Conservation (phyloP, 1,140 invertebrate genomes). For the Drosophila albomicans region DNA sequence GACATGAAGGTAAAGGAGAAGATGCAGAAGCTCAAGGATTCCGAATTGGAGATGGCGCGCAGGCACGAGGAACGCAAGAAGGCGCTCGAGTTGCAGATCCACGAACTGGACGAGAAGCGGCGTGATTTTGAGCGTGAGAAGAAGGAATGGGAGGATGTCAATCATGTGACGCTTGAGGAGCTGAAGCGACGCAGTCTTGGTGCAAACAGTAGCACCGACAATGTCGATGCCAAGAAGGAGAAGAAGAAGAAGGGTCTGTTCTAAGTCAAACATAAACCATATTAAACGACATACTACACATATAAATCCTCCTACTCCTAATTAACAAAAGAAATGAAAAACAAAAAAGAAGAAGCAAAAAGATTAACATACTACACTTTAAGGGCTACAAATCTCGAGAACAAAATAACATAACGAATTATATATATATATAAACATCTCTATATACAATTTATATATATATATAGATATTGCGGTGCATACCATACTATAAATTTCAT, state of each 20-base stretch:
- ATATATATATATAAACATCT: slow-evolving; percentile 28
- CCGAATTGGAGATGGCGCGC: slow-evolving; percentile 92
- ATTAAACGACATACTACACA: slow-evolving; percentile 14
- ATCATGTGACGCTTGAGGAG: slow-evolving; percentile 94
- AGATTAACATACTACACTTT: slow-evolving; percentile 39
- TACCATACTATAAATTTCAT: slow-evolving; percentile 49
- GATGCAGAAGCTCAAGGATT: slow-evolving; percentile 96
- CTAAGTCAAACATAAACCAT: slow-evolving; percentile 61
- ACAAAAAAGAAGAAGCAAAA: slow-evolving; percentile 19
- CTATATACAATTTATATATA: slow-evolving; percentile 36
- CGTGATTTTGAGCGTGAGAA: slow-evolving; percentile 95
- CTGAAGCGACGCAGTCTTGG: slow-evolving; percentile 93
- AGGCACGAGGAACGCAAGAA: slow-evolving; percentile 87
- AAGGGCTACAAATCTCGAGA: slow-evolving; percentile 75
- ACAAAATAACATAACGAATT: slow-evolving; percentile 70
- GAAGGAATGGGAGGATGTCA: slow-evolving; percentile 94
- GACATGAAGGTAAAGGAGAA: slow-evolving; percentile 96
- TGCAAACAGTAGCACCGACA: slow-evolving; percentile 89
- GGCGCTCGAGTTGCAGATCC: slow-evolving; percentile 93
- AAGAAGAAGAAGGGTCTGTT: slow-evolving; percentile 84
- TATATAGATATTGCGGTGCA: slow-evolving; percentile 50
- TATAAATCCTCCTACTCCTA: slow-evolving; percentile 19
- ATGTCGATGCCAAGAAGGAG: slow-evolving; percentile 81
- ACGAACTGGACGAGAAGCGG: slow-evolving; percentile 95
- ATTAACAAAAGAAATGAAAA: slow-evolving; percentile 15